These are phyloP conservation scores for Drosophila flavopinicola DNA, from an alignment of 2,888 invertebrate genomes.

Conservation along the genomic window DNA sequence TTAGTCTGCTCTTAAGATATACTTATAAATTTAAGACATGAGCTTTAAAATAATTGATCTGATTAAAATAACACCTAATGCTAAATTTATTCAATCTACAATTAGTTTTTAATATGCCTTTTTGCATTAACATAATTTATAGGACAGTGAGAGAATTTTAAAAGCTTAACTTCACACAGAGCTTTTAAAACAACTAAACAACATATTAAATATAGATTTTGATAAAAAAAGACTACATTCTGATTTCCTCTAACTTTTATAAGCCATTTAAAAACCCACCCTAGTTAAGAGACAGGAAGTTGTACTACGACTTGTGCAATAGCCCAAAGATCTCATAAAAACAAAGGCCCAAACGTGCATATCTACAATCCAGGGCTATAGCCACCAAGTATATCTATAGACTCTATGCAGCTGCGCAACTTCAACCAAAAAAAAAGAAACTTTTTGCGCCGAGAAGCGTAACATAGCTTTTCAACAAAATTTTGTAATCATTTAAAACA, in stretches of 20 bases:
- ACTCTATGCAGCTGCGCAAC: slow-evolving; percentile 73
- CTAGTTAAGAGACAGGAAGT: slow-evolving; percentile 59
- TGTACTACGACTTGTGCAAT: slow-evolving; percentile 59
- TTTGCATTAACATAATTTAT: too few species aligned
- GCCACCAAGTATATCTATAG: slow-evolving; percentile 17
- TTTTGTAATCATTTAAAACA: slow-evolving; percentile 75
- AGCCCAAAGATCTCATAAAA: slow-evolving; percentile 35
- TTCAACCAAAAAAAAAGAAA: slow-evolving; percentile 57
- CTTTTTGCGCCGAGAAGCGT: slow-evolving; percentile 78
- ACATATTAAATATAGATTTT: too few species aligned
- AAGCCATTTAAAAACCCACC: background rate
- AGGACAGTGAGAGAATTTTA: too few species aligned
- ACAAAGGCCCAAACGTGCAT: slow-evolving; percentile 22
- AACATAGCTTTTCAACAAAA: slow-evolving; percentile 79
- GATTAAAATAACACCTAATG: too few species aligned
- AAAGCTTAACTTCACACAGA: too few species aligned
- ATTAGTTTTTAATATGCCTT: too few species aligned
- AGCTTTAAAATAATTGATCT: too few species aligned
- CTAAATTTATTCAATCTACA: too few species aligned
- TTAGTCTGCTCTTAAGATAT: background rate
- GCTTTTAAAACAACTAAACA: too few species aligned
- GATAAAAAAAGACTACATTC: too few species aligned
- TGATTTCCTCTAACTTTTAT: background rate
- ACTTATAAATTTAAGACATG: too few species aligned
- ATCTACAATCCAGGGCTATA: slow-evolving; percentile 23